Base-by-base conservation (phyloP, 35 echinoderm and acorn worm genomes). In the Apostichopus japonicus region DNA sequence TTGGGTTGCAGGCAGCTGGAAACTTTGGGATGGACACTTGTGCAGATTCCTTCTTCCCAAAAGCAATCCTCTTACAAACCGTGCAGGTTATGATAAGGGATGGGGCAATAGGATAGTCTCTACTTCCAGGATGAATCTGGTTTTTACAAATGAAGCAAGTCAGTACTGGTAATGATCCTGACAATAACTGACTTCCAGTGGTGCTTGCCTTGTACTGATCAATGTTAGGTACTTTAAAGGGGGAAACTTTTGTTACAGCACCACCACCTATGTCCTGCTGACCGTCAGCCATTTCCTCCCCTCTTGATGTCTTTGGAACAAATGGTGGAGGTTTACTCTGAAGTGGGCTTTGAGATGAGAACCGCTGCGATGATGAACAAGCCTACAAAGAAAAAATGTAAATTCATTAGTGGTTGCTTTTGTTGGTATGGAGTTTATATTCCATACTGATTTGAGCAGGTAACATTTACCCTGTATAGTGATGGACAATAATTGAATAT, bases 161-260 rank as follows among this genome's bases (percentile, higher is more conserved):
- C 61, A 90, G 54, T 54, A 70, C 19, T 71, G 92, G 51, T 90
- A 56, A 15, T 15, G 62, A 23, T 3, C n/a, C 71, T 5, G 90
- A 79, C 24, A 55, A 87, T 8, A 73, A n/a, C 22, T 91, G 54
- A 25, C n/a, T 89, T 17, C 86, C 86, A 16, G 61, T 89, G 63
- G 76, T 78, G 56, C 92, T 92, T 25, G 90, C 92, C 87, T 93
- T 93, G 93, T 93, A 92, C 79, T 94, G 93, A 16, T 95, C 88
- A 56, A 97, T 97, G 62, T 93, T 93, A 23, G 96, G 96, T 70
- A 95, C 94, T 62, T 97, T 97, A 59, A 97, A 97, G 15, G 84
- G 79, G 91, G 86, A 25, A n/a, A 78, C 55, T 53, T 91, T 53
- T 8, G 55, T 91, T 10, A 58, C 65, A 14, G 22, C 63, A 52